Base-by-base conservation (phyloP, 2,888 invertebrate genomes). In the Aplocera efformata region DNA sequence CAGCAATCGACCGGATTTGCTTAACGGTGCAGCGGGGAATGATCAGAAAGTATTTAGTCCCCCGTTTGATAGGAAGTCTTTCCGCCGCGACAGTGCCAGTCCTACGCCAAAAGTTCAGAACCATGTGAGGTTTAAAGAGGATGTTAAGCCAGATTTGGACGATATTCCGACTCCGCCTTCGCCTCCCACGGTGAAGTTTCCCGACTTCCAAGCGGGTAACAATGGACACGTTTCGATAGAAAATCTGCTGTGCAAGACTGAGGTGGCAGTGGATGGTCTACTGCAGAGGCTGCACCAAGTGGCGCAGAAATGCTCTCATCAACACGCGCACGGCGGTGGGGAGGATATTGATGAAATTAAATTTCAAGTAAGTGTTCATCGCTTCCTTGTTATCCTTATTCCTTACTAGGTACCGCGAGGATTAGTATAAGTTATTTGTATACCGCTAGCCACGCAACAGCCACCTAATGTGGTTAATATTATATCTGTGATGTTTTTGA, bases 261-360 rank as follows among this genome's bases (percentile, higher is more conserved):
- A 93, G 62, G 90, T 90, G 29, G 93, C 93, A 1, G 92, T 93
- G 74, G 90, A 91, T 0, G 93, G 92, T 3, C 70, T 94, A 28
- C 72, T 94, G 52, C 90, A 91, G 51, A 80, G 92, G 51, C 71
- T 94, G 52, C 93, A 94, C 59, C 92, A 92, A 57, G 91, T 92
- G 9, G 93, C 93, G 3, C 92, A 91, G 46, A 91, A 91, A 53
- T 94, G 94, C 60, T 90, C 91, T 5, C 91, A 91, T 7, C 94
- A 94, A 11, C 94, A 94, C 67, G 90, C 92, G 0, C 93, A 93
- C 30, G 94, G 94, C 0, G 94, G 94, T 1, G 94, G 94, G 0
- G 90, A 91, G 40, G 91, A 92, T 55, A 94, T 94, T 58, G 92
- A 93, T 59, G 94, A 94, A 68, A 90, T 92, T 26, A 93, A 94